These are phyloP conservation scores for Halcyon smyrnensis DNA, from an alignment of 2,797 vertebrate species.

Conservation along the genomic window DNA sequence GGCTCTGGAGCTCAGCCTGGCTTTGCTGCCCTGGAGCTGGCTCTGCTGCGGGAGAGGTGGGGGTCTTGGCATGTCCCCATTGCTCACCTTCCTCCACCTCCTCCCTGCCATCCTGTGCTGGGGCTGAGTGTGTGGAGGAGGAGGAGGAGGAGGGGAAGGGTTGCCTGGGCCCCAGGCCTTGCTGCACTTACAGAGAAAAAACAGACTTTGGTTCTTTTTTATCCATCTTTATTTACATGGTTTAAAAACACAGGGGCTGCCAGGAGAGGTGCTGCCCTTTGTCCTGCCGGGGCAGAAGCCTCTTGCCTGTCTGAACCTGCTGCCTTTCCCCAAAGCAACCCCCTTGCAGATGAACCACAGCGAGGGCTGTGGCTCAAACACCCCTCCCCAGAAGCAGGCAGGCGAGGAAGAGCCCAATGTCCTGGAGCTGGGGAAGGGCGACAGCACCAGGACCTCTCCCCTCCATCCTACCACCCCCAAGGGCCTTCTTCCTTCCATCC, in stretches of 20 bases:
- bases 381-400: neutral
- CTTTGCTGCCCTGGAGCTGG: neutral
- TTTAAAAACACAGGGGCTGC: neutral
- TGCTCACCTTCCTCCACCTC: neutral
- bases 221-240: neutral
- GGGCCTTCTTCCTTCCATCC: neutral
- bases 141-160: neutral
- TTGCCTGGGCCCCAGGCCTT: neutral
- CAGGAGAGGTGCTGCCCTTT: neutral
- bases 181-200: neutral
- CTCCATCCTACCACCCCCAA: neutral
- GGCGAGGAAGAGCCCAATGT: rapidly evolving
- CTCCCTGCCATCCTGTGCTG: neutral
- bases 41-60: neutral
- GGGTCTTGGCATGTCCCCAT: neutral
- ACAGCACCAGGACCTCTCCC: neutral
- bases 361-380: neutral
- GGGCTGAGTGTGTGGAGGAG: neutral
- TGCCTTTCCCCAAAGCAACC: neutral
- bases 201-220: too few species aligned
- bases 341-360: too few species aligned
- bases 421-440: neutral
- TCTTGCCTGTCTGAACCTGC: rapidly evolving
- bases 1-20: neutral
- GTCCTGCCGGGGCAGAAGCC: neutral